These are phyloP conservation scores for Drosophila fuyamai DNA, from an alignment of 1,140 invertebrate species.

Conservation along the genomic window DNA sequence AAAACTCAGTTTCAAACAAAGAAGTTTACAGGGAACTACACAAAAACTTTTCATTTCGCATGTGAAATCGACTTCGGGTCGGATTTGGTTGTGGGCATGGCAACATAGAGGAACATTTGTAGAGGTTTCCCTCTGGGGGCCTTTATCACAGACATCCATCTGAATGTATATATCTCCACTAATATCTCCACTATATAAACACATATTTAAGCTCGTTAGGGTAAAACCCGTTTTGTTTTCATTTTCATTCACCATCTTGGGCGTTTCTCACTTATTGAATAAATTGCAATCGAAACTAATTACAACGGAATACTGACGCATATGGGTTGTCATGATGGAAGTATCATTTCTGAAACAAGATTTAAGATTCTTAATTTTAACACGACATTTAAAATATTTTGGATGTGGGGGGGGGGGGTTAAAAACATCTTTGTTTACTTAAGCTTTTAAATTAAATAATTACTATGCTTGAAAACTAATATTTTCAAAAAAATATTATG, in stretches of 20 bases:
- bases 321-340: slow-evolving; percentile 21
- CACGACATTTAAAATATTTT: too few species aligned
- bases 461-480: too few species aligned
- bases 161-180: slow-evolving; percentile 65
- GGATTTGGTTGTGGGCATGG: slow-evolving; percentile 18
- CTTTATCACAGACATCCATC: slow-evolving; percentile 60
- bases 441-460: too few species aligned
- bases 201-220: slow-evolving; percentile 26
- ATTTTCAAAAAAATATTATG: too few species aligned
- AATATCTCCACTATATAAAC: slow-evolving; percentile 13
- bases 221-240: slow-evolving; percentile 59
- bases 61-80: slow-evolving; percentile 24
- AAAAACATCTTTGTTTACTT: too few species aligned
- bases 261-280: slow-evolving; percentile 56
- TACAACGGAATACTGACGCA: slow-evolving; percentile 34
- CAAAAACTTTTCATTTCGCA: slow-evolving; percentile 50
- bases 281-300: slow-evolving; percentile 70
- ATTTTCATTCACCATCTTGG: slow-evolving; percentile 65
- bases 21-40: slow-evolving; percentile 9
- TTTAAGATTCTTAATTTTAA: slow-evolving; percentile 1
- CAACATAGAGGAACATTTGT: slow-evolving; percentile 18
- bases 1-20: slow-evolving; percentile 53
- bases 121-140: slow-evolving; percentile 29
- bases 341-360: slow-evolving; percentile 2
- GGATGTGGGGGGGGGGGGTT: too few species aligned